Base-by-base conservation (phyloP, 64 coral and sea anemone species). In the Porites lutea region DNA sequence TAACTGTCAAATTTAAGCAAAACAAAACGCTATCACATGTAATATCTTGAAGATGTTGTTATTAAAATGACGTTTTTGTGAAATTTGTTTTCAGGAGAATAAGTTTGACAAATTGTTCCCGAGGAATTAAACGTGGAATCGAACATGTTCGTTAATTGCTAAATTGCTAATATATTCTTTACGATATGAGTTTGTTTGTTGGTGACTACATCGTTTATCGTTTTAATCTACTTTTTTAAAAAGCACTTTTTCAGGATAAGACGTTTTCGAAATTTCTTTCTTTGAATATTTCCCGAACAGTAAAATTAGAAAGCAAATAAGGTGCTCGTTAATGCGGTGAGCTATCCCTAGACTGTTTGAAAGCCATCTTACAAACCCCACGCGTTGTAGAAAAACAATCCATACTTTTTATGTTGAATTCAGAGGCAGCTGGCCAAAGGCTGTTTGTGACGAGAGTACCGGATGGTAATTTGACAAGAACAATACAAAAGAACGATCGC, bases 391-490 rank as follows among this genome's bases (percentile, higher is more conserved):
- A 51, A 51, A 19, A 76, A 8, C 16, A 74, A 44, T 12, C 44
- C 48, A 47, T 19, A 19, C 45, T 65, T 47, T 50, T 69, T 16
- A 22, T 23, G 16, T 16, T 16, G 16, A 84, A 9, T 66, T 83
- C 14, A 12, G 2, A 49, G 81, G 52, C 81, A 84, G 81, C 81
- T 84, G 81, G 16, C 47, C 16, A 8, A 52, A 67, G 61, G 7
- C 12, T 84, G 48, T 84, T 68, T 66, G 44, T 48, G 7, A 16
- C 16, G 51, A 19, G n/a, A 5, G 45, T 19, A 13, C 61, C 9
- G 81, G 63, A 84, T 84, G 62, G 6, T 64, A 21, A 84, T 68
- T 84, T 67, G 62, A 53, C 50, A 68, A 67, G 45, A 69, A 65
- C 7, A 74, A 14, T 14, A 8, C 0, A 13, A 48, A 58, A 65